phyloP scores from a whole-genome alignment of 2,113 vertebrate species.

The Caranx ignobilis region DNA sequence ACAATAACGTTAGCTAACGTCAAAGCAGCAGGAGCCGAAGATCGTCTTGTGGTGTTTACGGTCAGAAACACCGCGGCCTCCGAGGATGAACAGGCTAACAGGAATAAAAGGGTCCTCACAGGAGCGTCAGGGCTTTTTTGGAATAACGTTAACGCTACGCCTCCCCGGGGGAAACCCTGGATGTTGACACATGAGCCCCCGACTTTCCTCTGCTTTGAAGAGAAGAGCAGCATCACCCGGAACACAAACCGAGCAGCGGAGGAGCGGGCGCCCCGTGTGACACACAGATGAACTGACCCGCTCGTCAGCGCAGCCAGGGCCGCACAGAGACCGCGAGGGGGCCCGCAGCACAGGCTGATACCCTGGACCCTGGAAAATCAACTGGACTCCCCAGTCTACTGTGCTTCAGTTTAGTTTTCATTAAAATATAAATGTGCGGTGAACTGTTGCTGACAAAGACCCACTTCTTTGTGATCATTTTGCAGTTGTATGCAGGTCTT shows the following conservation, averaged over 20 bases:
- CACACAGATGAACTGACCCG: constrained; percentile 57
- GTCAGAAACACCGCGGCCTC: background rate
- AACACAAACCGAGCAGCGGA: constrained; percentile 69
- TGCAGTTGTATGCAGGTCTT: no score
- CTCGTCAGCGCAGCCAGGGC: background rate
- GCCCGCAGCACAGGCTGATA: no score
- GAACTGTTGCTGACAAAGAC: no score
- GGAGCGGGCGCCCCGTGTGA: constrained; percentile 76
- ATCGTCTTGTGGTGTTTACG: constrained; percentile 13
- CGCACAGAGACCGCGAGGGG: background rate
- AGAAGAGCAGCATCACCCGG: constrained; percentile 76
- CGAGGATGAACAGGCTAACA: background rate
- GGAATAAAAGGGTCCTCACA: constrained; percentile 38
- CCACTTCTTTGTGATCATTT: no score
- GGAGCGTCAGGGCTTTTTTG: constrained; percentile 34
- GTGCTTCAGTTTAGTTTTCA: no score
- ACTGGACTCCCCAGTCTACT: background rate
- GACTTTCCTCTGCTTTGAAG: constrained; percentile 75
- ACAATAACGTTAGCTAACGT: constrained; percentile 66
- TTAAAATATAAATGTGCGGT: no score
- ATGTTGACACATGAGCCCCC: constrained; percentile 81
- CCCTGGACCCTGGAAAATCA: background rate
- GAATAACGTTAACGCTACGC: constrained; percentile 68
- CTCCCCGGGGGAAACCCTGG: constrained; percentile 75
- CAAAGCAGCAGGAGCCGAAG: constrained; percentile 47